phyloP scores from a whole-genome alignment of 2,113 vertebrate species.

The Aramus guarauna region DNA sequence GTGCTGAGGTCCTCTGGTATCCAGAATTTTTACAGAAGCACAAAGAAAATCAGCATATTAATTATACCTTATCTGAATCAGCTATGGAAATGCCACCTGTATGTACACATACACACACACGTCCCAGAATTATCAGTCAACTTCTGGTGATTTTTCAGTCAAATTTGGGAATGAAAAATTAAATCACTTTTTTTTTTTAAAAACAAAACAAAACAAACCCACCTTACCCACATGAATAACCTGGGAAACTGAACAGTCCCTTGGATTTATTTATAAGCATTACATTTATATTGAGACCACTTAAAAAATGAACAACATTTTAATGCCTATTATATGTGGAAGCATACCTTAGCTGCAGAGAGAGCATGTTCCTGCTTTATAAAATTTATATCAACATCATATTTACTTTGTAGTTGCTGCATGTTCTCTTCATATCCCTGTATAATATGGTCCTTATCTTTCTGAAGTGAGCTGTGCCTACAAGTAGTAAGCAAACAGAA shows the following conservation, averaged over 20 bases:
- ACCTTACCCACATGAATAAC: background rate
- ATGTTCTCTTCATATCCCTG: slow-evolving; percentile 76
- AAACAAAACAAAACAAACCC: no score
- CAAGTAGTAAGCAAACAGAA: slow-evolving; percentile 25
- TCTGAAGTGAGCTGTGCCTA: slow-evolving; percentile 78
- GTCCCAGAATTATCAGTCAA: background rate
- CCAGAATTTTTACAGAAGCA: background rate
- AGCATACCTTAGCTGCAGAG: slow-evolving; percentile 83
- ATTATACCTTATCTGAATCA: background rate
- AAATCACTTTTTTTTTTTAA: background rate
- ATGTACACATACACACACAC: no score
- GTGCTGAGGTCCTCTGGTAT: background rate
- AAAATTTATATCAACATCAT: slow-evolving; percentile 77
- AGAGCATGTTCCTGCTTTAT: slow-evolving; percentile 83
- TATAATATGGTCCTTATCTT: slow-evolving; percentile 78
- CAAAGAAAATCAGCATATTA: background rate
- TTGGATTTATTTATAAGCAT: background rate
- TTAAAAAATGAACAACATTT: background rate
- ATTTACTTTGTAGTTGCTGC: slow-evolving; percentile 78
- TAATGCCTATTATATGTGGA: background rate
- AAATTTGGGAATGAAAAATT: background rate
- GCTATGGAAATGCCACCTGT: background rate
- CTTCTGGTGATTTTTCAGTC: background rate
- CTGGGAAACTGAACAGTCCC: background rate
- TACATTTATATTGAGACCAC: background rate